Evolutionary conservation across 1,140 invertebrate genomes (phyloP).

Genomic region (Delia radicum): DNA sequence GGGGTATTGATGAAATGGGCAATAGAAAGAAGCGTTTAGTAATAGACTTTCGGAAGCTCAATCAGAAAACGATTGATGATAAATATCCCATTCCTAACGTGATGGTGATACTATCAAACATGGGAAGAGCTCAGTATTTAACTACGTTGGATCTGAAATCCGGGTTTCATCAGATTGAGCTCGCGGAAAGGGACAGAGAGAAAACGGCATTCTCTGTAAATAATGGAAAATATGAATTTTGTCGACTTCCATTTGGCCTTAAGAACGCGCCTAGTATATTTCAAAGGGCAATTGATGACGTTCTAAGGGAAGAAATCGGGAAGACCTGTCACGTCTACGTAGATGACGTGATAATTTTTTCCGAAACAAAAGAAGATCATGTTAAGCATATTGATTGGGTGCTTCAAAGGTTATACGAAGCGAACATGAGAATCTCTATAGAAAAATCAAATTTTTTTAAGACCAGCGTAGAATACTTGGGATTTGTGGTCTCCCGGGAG

Average conservation of each 20-base stretch:
- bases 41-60: no score
- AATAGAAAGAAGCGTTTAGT: no score
- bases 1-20: no score
- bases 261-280: constrained; percentile 18
- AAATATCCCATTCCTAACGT: no score
- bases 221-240: constrained; percentile 31
- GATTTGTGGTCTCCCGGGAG: constrained; percentile 23
- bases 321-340: constrained; percentile 23
- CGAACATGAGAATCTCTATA: constrained; percentile 17
- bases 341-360: constrained; percentile 27
- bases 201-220: constrained; percentile 57
- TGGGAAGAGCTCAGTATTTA: neutral
- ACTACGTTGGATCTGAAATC: neutral
- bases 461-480: constrained; percentile 29
- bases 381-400: neutral
- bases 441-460: constrained; percentile 56
- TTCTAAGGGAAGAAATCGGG: constrained; percentile 7
- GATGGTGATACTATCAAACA: neutral
- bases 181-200: constrained; percentile 42
- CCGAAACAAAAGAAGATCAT: constrained; percentile 13
- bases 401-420: no score
- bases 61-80: no score
- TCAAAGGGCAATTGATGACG: constrained; percentile 23
- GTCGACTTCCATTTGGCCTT: constrained; percentile 31
- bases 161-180: constrained; percentile 50